Evolutionary conservation across 2,113 vertebrate genomes (phyloP).

Genomic region (Amphiprion ocellaris): DNA sequence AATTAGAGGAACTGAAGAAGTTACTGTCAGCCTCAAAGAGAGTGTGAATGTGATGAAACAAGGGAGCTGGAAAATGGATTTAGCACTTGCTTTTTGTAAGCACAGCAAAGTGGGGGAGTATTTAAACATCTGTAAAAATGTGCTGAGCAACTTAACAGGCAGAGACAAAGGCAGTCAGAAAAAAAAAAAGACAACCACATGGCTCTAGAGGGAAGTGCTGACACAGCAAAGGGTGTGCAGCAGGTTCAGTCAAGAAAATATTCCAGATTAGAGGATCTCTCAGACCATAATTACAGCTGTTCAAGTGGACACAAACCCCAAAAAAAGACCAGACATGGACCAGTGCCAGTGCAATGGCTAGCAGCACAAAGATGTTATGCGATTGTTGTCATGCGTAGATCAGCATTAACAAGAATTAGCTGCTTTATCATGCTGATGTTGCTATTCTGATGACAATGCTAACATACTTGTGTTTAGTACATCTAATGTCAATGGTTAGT

Average conservation of each 20-base stretch:
- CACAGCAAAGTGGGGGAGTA: conserved; percentile 45
- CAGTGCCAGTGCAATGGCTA: conserved; percentile 5
- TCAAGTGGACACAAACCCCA: conserved; percentile 43
- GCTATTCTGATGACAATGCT: not conserved
- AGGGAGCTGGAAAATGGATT: conserved; percentile 64
- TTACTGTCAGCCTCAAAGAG: conserved; percentile 65
- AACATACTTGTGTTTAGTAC: not conserved
- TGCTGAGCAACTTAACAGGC: conserved; percentile 66
- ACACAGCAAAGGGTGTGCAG: conserved; percentile 59
- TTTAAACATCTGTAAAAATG: conserved; percentile 74
- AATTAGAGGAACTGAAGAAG: conserved; percentile 48
- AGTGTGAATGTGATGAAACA: conserved; percentile 60
- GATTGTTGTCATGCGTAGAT: conserved; percentile 9
- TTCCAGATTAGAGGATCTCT: conserved; percentile 59
- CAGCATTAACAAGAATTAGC: not conserved
- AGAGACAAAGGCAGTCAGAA: conserved; percentile 63
- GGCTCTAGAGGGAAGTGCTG: conserved; percentile 58
- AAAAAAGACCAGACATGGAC: conserved; percentile 19
- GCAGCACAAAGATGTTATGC: conserved; percentile 21
- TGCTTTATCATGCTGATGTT: not conserved
- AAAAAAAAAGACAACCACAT: conserved; percentile 47
- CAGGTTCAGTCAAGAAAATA: conserved; percentile 62
- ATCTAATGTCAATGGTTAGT: no score
- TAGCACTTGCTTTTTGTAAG: conserved; percentile 51
- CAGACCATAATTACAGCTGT: conserved; percentile 68